Base-by-base conservation (phyloP, 2,797 vertebrate genomes). In the Chelidonichthys spinosus region DNA sequence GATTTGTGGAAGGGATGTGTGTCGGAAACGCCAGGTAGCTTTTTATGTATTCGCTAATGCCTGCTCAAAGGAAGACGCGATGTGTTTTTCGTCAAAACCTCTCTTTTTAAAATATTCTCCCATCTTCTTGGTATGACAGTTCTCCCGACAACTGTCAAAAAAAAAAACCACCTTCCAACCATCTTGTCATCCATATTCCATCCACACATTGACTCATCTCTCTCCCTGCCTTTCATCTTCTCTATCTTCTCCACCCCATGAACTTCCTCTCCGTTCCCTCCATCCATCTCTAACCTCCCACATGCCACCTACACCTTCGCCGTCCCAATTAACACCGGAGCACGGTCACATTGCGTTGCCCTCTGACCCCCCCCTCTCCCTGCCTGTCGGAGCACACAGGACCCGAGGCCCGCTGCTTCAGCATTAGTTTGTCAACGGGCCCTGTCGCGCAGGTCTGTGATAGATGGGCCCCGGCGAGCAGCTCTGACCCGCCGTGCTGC, bases 281-380 rank as follows among this genome's bases (percentile, higher is more conserved):
- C 72, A 87, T 89, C 85, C 69, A 82, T 88, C 84, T 75, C 76
- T 63, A 77, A 84, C 90, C 88, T 90, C 87, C 89, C 85, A 87
- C 86, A 63, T 39, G 62, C 89, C 85, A 76, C 86, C 87, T 66
- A 79, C 84, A 86, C 89, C 87, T 91, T 81, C 7, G 63, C 67
- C 37, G 74, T 83, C 88, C 90, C 90, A 94, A 92, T 94, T 94
- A 94, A 92, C 92, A 89, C 78, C 72, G 0, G 71, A 79, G 79
- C 87, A 76, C 68, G 59, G 79, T 89, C 82, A 82, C 88, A 87
- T 78, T 79, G 81, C 18, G 78, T 70, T 69, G 87, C 87, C 90
- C 91, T 90, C 64, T 93, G 90, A 93, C 92, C 84, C 78, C 69
- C 69, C 63, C 15, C 37, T 11, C 37, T 80, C 76, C 69, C 79